phyloP scores from a whole-genome alignment of 2,888 invertebrate genomes.

The Amblyjoppa proteus region DNA sequence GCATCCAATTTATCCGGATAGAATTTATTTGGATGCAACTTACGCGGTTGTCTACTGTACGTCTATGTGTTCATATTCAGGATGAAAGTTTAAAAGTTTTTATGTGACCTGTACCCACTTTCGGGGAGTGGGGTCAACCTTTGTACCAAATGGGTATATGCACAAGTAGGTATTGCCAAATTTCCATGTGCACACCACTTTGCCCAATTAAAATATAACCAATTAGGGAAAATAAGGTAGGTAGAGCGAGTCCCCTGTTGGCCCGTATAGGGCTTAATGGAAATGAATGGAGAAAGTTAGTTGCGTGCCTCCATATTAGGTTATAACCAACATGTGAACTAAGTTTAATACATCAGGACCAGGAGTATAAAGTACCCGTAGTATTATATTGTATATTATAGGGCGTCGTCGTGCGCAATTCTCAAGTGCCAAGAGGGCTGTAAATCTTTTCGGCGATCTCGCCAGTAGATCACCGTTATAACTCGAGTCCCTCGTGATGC shows the following conservation, averaged over 20 bases:
- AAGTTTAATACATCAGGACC: conserved; percentile 67
- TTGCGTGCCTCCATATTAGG: conserved; percentile 71
- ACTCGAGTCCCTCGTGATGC: conserved; percentile 2
- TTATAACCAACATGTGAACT: conserved; percentile 75
- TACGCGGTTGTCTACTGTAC: too few species aligned
- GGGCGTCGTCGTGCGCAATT: conserved; percentile 1
- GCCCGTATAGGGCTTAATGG: conserved; percentile 65
- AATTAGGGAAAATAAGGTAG: conserved; percentile 23
- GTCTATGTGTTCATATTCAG: neutral
- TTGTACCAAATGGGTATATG: neutral
- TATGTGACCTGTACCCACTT: neutral
- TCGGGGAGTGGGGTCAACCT: too few species aligned
- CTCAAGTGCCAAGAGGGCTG: conserved; percentile 15
- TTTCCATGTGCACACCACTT: conserved; percentile 50
- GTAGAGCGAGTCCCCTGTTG: conserved; percentile 28
- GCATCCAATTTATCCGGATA: too few species aligned
- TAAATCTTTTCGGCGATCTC: conserved; percentile 21
- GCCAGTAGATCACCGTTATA: conserved; percentile 19
- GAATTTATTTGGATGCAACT: too few species aligned
- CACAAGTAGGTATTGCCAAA: conserved; percentile 15
- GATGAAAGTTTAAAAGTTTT: neutral
- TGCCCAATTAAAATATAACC: conserved; percentile 68
- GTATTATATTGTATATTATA: conserved; percentile 20
- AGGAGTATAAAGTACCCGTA: neutral
- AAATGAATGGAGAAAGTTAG: conserved; percentile 77